These are phyloP conservation scores for Beroe ovata DNA, from an alignment of 37 sponge, comb jelly and placozoan species.

Conservation along the genomic window DNA sequence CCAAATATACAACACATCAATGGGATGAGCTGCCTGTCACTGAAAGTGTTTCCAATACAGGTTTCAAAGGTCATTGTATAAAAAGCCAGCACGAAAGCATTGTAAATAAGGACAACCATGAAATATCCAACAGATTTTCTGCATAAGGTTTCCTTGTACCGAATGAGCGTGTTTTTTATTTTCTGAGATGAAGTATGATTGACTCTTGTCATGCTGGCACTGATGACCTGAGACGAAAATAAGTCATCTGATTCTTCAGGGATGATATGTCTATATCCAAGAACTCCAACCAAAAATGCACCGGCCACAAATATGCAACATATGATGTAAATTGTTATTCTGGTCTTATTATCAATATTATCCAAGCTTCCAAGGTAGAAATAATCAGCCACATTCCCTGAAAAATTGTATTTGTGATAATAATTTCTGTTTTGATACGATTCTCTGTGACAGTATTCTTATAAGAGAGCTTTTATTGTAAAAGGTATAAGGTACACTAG, in stretches of 20 bases:
- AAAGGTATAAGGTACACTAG: too few relatives aligned
- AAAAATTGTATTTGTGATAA: too few relatives aligned
- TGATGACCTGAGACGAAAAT: neutral
- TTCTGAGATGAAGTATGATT: neutral
- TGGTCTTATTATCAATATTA: neutral
- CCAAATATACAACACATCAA: conserved; percentile 39
- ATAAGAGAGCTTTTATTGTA: too few relatives aligned
- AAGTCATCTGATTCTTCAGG: neutral
- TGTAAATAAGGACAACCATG: neutral
- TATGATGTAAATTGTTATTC: neutral
- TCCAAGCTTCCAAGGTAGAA: conserved; percentile 47
- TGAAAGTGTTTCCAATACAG: conserved; percentile 20
- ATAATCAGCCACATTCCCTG: conserved; percentile 52
- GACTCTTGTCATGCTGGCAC: neutral
- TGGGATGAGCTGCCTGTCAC: conserved; percentile 32
- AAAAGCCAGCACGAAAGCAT: conserved; percentile 17
- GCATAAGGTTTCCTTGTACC: neutral
- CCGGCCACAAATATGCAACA: neutral
- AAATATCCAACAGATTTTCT: conserved; percentile 38
- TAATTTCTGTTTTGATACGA: too few relatives aligned
- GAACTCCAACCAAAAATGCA: neutral
- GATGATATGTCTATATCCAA: conserved; percentile 12
- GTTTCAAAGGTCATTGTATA: conserved; percentile 61
- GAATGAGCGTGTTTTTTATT: neutral
- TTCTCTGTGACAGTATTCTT: too few relatives aligned